phyloP scores from a whole-genome alignment of 2,888 invertebrate genomes.

The Xylophagus ater region DNA sequence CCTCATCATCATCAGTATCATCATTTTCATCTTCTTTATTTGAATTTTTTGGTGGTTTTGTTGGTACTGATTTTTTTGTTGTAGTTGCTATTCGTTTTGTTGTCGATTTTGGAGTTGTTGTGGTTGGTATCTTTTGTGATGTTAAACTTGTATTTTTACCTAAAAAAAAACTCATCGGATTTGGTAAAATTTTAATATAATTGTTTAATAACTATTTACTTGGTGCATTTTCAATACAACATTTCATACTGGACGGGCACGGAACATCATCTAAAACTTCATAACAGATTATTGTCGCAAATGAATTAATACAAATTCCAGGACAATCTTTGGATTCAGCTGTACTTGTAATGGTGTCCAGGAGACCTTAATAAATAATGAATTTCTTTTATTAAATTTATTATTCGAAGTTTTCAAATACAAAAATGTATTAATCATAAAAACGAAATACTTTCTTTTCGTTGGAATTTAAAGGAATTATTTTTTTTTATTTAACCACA shows the following conservation, averaged over 20 bases:
- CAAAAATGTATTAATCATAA: too few relatives aligned
- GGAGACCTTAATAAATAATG: constrained; percentile 56
- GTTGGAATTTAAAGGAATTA: too few relatives aligned
- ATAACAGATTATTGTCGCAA: constrained; percentile 77
- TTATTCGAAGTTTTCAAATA: too few relatives aligned
- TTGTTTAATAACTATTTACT: constrained; percentile 42
- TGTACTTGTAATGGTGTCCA: constrained; percentile 76
- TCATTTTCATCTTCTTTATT: background rate
- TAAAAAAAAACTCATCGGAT: background rate
- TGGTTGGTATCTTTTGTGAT: constrained; percentile 23
- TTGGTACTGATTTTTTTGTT: too few relatives aligned
- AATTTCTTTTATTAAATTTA: too few relatives aligned
- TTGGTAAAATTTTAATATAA: too few relatives aligned
- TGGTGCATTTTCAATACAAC: constrained; percentile 68
- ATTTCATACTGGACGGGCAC: constrained; percentile 75
- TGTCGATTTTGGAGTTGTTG: constrained; percentile 20
- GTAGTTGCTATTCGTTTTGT: constrained; percentile 3
- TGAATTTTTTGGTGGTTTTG: constrained; percentile 5
- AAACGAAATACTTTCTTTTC: too few relatives aligned
- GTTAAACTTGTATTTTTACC: constrained; percentile 20
- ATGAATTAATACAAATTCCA: constrained; percentile 75
- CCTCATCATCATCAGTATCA: background rate
- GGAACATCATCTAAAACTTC: constrained; percentile 72
- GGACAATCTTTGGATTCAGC: constrained; percentile 79
- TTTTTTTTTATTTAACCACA: too few relatives aligned